Evolutionary conservation across 1,140 invertebrate genomes (phyloP), one percentile per base, ranked within the genome.

Genomic region (Zaprionus davidi): DNA sequence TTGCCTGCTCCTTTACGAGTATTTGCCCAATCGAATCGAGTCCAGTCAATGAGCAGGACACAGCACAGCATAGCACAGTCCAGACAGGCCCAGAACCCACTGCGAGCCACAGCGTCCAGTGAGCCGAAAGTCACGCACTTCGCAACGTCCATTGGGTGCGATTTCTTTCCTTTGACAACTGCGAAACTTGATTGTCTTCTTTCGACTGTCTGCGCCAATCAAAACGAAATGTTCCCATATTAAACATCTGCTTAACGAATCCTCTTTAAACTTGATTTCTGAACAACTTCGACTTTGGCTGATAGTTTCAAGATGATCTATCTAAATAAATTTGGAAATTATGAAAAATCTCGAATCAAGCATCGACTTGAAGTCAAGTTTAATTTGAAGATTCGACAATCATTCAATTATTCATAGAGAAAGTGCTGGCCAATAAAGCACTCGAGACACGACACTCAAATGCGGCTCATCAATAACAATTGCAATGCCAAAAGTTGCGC

Each of bases 401-500:
- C 49, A 67, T 67, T 76, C 44, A 65, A 72, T 62, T 66, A 71
- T 24, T 12, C 65, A n/a, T 0, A 46, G 15, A 41, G 13, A n/a
- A 15, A 41, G 15, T n/a, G 15, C n/a, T 15, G n/a, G 5, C 36
- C 28, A 31, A 31, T 31, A 9, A 11, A 34, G 31, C 31, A 34
- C 31, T 34, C 31, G 31, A 34, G 31, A 34, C 41, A 41, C 38
- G 13, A 55, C 49, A 31, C 49, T 53, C 44, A 44, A 44, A 58
- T 31, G 28, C 57, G 53, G 17, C 70, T 49, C 75, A 77, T 77
- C 71, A 77, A 77, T 73, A 68, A 73, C 58, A 77, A 77, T 73
- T 77, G 75, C 63, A 63, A 26, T 67, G 55, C 36, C 57, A 36
- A 55, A 73, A 59, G 15, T 73, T 55, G 28, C 13, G 15, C 58